Evolutionary conservation across 1,140 invertebrate species (phyloP), one percentile per base, ranked within the genome.

Genomic region (Aricia agestis): DNA sequence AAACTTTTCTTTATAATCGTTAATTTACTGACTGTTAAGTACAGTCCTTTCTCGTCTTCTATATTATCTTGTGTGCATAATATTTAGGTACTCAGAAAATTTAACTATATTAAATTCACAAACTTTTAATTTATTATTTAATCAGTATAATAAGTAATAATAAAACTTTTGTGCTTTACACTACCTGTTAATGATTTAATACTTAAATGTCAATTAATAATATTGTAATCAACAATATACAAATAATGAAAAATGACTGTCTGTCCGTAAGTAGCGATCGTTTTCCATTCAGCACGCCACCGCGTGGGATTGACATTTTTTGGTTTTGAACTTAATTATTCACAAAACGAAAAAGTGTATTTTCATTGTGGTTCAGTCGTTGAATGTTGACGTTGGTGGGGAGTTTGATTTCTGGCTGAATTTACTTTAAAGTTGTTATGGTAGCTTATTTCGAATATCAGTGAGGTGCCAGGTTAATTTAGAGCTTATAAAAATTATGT

Each of bases 291-390:
- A 68, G 79, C 75, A 67, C 68, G 68, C 36, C 77, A 76, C 79
- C 80, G 81, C 79, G 68, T 85, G 85, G 72, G 71, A 76, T 77
- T 82, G 85, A 87, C 83, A 72, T 80, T 80, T 80, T 83, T 83
- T 79, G 85, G 82, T 87, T 85, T 81, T 80, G 73, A 79, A 78
- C 79, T 84, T 87, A 80, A 85, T 85, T 87, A 84, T 82, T 81
- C 72, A 81, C 80, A 80, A 83, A 82, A 82, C 72, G 81, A 82
- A 85, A 84, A 85, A 81, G 73, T 80, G 67, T 68, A 15, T 65
- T 7, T 13, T 4, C 7, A 36, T 65, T 9, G 31, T 25, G 45
- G 74, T 18, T 69, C 65, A 65, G 67, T 65, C 68, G 68, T 61
- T 42, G 42, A 63, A 42, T 31, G 57, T 15, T 19, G 7, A 11